phyloP scores from a whole-genome alignment of 2,888 invertebrate species.

The Lasius platythorax region DNA sequence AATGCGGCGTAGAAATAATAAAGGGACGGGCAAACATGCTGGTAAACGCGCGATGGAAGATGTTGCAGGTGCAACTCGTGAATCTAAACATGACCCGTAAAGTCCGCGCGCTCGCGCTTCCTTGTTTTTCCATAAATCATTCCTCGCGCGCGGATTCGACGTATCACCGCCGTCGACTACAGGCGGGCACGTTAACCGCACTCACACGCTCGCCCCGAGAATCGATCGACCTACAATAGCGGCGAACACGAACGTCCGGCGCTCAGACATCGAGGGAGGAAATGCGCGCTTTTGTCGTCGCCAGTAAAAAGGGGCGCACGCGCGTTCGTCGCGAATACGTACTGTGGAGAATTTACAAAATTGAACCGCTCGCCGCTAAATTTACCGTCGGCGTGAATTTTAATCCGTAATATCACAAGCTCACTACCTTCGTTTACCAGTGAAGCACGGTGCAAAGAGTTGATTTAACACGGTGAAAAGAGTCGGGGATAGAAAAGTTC shows the following conservation, averaged over 20 bases:
- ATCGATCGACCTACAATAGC: conserved; percentile 57
- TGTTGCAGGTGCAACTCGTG: conserved; percentile 55
- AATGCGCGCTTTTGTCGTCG: conserved; percentile 46
- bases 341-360: conserved; percentile 32
- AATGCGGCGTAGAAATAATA: conserved; percentile 56
- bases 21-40: conserved; percentile 37
- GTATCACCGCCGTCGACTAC: conserved; percentile 55
- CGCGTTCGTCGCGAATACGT: not conserved
- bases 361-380: conserved; percentile 16
- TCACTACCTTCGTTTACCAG: not conserved
- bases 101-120: conserved; percentile 46
- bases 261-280: conserved; percentile 45
- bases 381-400: not conserved
- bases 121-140: conserved; percentile 58
- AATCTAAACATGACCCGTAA: conserved; percentile 55
- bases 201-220: conserved; percentile 34
- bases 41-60: conserved; percentile 52
- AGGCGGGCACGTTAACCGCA: conserved; percentile 51
- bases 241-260: conserved; percentile 45
- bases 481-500: conserved; percentile 68
- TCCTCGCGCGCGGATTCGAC: conserved; percentile 56
- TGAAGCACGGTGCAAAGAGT: conserved; percentile 47
- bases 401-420: not conserved
- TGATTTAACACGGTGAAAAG: conserved; percentile 56
- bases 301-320: conserved; percentile 9